Conservation (phyloP, 2,797 vertebrate genomes). For the Mastacembelus armatus region DNA sequence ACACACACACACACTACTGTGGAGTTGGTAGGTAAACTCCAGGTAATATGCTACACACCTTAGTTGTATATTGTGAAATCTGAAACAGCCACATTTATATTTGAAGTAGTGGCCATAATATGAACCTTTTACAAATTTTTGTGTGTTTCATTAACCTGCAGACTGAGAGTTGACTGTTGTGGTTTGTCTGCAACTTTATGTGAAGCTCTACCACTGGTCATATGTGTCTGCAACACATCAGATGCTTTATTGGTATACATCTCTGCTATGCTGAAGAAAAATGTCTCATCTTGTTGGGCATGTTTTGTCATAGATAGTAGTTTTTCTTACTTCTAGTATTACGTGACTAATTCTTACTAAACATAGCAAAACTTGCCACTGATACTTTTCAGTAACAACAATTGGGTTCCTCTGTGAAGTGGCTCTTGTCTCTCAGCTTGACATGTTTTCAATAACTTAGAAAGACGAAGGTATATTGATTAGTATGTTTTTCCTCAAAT, state of each 20-base stretch:
- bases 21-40: too few relatives aligned
- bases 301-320: too few relatives aligned
- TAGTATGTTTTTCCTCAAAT: not conserved
- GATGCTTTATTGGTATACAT: not conserved
- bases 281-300: not conserved
- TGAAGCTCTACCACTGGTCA: not conserved
- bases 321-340: not conserved
- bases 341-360: not conserved
- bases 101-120: not conserved
- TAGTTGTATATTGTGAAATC: not conserved
- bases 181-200: not conserved
- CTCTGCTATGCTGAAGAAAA: not conserved
- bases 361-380: not conserved
- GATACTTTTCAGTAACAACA: not conserved
- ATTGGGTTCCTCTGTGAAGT: not conserved
- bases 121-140: not conserved
- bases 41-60: too few relatives aligned
- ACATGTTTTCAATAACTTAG: not conserved
- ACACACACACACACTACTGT: too few relatives aligned
- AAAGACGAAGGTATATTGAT: not conserved
- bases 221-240: not conserved
- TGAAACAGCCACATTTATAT: not conserved
- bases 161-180: not conserved
- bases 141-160: not conserved
- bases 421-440: not conserved